These are phyloP conservation scores for Acanthococcus lagerstroemiae DNA, from an alignment of 2,888 invertebrate species.

Conservation along the genomic window DNA sequence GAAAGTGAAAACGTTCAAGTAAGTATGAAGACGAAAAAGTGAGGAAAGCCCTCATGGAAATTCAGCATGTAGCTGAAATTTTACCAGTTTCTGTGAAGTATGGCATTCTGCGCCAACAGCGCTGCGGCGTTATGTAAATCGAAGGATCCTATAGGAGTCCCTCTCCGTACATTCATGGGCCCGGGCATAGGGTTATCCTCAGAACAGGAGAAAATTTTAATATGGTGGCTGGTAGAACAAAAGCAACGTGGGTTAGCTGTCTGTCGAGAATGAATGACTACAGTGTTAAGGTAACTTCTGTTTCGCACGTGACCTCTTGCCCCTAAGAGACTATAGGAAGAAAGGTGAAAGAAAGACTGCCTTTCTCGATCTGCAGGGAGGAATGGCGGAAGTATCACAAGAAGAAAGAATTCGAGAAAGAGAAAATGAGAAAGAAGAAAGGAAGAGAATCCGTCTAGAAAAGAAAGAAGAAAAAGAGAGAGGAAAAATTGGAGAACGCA, in stretches of 20 bases:
- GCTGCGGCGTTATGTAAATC: neutral
- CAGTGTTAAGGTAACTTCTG: neutral
- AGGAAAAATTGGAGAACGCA: neutral
- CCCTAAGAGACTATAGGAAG: neutral
- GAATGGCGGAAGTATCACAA: neutral
- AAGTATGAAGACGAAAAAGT: neutral
- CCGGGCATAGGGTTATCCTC: neutral
- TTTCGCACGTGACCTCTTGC: neutral
- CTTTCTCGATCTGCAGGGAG: neutral
- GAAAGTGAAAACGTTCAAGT: neutral
- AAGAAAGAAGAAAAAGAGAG: neutral
- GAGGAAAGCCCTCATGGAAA: neutral
- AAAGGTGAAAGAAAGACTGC: neutral
- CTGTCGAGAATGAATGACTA: neutral
- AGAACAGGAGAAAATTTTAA: neutral
- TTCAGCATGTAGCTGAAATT: neutral
- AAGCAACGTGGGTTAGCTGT: neutral
- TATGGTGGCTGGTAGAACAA: neutral
- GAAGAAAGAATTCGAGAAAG: neutral
- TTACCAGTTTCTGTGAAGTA: neutral
- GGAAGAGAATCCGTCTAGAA: neutral
- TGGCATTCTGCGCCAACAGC: neutral
- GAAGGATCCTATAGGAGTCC: neutral
- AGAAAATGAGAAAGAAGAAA: neutral
- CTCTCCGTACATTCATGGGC: neutral